A percentile compares a stretch with the other conserved stretches of the same genome.
Conservation (phyloP, 2,113 vertebrate species). For the Chaenogobius annularis region DNA sequence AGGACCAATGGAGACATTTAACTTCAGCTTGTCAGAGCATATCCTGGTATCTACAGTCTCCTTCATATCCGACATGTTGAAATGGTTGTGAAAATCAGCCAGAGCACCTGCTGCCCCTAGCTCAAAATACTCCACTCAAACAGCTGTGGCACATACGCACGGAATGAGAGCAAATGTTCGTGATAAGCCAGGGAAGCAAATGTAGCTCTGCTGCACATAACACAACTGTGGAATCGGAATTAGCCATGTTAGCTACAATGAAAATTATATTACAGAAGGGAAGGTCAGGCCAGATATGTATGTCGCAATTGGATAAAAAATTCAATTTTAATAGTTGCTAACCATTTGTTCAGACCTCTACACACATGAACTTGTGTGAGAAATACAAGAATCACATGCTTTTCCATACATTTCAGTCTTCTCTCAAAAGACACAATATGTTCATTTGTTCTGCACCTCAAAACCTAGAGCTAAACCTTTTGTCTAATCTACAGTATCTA, state of each 20-base stretch:
- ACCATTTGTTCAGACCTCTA: too few species aligned
- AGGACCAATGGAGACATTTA: neutral
- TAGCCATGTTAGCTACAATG: neutral
- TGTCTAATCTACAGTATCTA: too few species aligned
- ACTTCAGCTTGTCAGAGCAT: neutral
- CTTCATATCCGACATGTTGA: conserved; percentile 29
- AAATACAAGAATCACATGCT: too few species aligned
- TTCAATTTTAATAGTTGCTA: too few species aligned
- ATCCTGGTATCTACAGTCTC: neutral
- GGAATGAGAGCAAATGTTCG: neutral
- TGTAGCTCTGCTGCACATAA: neutral
- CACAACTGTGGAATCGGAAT: neutral
- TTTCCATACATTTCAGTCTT: too few species aligned
- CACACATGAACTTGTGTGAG: too few species aligned
- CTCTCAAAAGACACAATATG: too few species aligned
- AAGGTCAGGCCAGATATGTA: too few species aligned
- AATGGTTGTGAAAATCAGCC: conserved; percentile 33
- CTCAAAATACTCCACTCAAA: conserved; percentile 35
- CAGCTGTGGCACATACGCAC: neutral
- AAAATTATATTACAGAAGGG: neutral
- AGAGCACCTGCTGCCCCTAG: conserved; percentile 45
- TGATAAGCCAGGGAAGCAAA: neutral
- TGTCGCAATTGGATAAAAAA: too few species aligned
- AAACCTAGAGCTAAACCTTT: too few species aligned
- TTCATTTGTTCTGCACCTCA: too few species aligned